Base-by-base conservation (phyloP, 2,113 vertebrate genomes). In the Fulica atra region DNA sequence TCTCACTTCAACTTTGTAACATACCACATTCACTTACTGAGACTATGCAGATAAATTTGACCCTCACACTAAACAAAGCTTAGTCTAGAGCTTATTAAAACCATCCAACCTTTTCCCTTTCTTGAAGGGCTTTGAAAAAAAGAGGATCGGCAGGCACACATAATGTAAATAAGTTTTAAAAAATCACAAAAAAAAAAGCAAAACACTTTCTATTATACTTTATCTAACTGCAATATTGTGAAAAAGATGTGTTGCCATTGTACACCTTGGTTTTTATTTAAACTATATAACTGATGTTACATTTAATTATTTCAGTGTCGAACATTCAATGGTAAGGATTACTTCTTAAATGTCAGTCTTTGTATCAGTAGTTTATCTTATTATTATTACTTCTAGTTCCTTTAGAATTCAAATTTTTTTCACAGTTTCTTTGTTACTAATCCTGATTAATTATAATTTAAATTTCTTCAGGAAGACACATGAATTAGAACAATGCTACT, bases 311-410 rank as follows among this genome's bases (percentile, higher is more conserved):
- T 57, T 70, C 42, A 21, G 19, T 40, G 33, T 44, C 3, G 6
- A 65, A 38, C 8, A 54, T 81, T 74, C 28, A 72, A 9, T 60
- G 31, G 10, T 28, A 81, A 95, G 64, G n/a, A 90, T 95, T 93
- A 69, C 23, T 81, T 20, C 11, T 93, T 86, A 84, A 97, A 92
- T 94, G 46, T 82, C 61, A 94, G 29, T 60, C 38, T 86, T 85
- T 66, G 8, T 68, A 79, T 33, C 25, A 61, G 21, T 0, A 11
- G 17, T 77, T 93, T 91, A 63, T 92, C 24, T 72, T 76, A 40
- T 18, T 95, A 38, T 51, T 81, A 51, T 56, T 70, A n/a, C 24
- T 81, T 66, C 3, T 53, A 71, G 48, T 91, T 81, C 13, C 35
- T 81, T 70, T 38, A 72, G n/a, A 93, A 78, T 77, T 73, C 7